These are phyloP conservation scores for Myrmophylax atrothorax DNA, from an alignment of 2,113 vertebrate species.

Conservation along the genomic window DNA sequence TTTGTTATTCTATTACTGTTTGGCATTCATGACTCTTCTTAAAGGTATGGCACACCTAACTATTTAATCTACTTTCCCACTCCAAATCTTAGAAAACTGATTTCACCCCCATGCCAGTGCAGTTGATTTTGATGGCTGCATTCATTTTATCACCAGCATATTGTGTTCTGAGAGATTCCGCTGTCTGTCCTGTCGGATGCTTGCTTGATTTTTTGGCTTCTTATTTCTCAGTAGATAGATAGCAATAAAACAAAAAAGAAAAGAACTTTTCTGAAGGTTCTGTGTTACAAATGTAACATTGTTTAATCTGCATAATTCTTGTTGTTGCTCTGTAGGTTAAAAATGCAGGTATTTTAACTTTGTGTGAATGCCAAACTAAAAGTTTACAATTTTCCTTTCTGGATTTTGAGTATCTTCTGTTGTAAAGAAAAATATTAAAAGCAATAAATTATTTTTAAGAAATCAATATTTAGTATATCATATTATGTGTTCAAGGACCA, in stretches of 20 bases:
- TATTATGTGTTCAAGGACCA: constrained; percentile 94
- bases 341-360: constrained; percentile 89
- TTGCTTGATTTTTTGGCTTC: constrained; percentile 80
- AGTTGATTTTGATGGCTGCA: constrained; percentile 75
- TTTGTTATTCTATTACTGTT: constrained; percentile 72
- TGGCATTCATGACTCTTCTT: constrained; percentile 79
- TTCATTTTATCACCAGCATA: constrained; percentile 84
- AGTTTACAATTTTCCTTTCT: constrained; percentile 98
- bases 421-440: constrained; percentile 94
- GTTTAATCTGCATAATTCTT: constrained; percentile 84
- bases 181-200: constrained; percentile 78
- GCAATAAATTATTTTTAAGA: constrained; percentile 99
- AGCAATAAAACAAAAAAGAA: constrained; percentile 87
- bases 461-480: constrained; percentile 95
- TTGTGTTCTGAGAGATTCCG: constrained; percentile 81
- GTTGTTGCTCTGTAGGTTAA: constrained; percentile 82
- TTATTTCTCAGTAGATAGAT: constrained; percentile 88
- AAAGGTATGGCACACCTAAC: constrained; percentile 63
- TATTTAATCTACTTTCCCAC: constrained; percentile 65
- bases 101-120: constrained; percentile 71
- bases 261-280: constrained; percentile 88
- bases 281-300: constrained; percentile 81
- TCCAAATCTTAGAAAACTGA: constrained; percentile 60
- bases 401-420: constrained; percentile 95
- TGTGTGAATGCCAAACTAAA: constrained; percentile 99